Base-by-base conservation (phyloP, 1,140 invertebrate species). In the Dinoponera quadriceps region DNA sequence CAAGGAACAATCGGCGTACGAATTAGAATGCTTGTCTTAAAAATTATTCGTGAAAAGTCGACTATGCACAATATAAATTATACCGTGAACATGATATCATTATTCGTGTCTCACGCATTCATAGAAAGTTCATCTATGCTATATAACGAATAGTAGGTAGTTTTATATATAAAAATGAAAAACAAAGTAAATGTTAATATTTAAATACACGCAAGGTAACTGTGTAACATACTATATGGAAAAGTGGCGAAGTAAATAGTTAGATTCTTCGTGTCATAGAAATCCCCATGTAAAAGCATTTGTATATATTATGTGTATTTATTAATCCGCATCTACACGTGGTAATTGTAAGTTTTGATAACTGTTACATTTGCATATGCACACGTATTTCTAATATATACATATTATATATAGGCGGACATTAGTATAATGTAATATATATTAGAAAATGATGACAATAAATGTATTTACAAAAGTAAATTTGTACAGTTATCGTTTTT, bases 291-390 rank as follows among this genome's bases (percentile, higher is more conserved):
- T 65, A 77, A 44, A 33, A 25, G 22, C 14, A 44, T 85, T 88
- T 91, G 89, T 91, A 91, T 49, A 91, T 91, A 91, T 78, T 74
- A 86, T 87, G 82, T 88, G 59, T 91, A 91, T 91, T 91, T 91
- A 91, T 91, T 90, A 89, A 60, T 89, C 77, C 81, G 59, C 84
- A 81, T 44, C 14, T 9, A 4, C 7, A 59, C n/a, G 18, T 27
- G n/a, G 18, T 84, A 75, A 22, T 48, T 69, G 62, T 88, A 86
- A 60, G 20, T 55, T 62, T 84, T 62, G 3, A 71, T 74, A 63
- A 77, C 57, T 66, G 44, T 87, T 87, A 81, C 59, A 49, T 83
- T 77, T 62, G 49, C 83, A n/a, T 82, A 84, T 63, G 57, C 84
- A 69, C 55, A 82, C 22, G 49, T 2, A 72, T 72, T 72, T 72